Conservation (phyloP, 2,113 vertebrate species). For the Arizona elegans region DNA sequence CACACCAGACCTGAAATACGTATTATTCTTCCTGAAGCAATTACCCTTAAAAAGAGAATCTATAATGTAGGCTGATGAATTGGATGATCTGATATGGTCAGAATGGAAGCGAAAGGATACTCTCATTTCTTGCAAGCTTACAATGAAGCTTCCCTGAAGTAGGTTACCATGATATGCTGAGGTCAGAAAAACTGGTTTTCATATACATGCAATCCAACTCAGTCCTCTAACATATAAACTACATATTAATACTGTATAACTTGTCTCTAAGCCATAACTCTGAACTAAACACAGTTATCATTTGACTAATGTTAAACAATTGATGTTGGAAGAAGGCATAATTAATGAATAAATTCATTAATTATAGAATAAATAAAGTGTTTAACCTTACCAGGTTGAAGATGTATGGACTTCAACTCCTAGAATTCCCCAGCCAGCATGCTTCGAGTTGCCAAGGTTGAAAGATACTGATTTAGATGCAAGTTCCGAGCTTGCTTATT, state of each 20-base stretch:
- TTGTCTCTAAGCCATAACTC: rapidly evolving
- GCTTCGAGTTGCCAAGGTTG: neutral
- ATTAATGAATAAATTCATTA: constrained; percentile 23
- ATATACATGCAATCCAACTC: neutral
- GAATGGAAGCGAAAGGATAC: neutral
- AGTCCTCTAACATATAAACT: neutral
- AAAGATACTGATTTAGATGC: neutral
- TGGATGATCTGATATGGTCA: neutral
- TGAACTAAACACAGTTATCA: constrained; percentile 2
- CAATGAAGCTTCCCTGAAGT: neutral
- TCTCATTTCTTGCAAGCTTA: neutral
- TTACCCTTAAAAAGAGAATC: neutral
- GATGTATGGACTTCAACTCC: neutral
- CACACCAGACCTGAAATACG: neutral
- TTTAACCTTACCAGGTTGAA: neutral
- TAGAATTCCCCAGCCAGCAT: neutral
- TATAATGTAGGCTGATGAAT: neutral
- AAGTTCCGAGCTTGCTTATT: neutral
- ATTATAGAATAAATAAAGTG: constrained; percentile 36
- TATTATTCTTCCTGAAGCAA: neutral
- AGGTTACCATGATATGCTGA: neutral
- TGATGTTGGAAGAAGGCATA: neutral
- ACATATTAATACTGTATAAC: neutral
- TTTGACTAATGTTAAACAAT: neutral
- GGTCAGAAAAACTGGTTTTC: neutral